Base-by-base conservation (phyloP, 2,888 invertebrate species). In the Myopa testacea region DNA sequence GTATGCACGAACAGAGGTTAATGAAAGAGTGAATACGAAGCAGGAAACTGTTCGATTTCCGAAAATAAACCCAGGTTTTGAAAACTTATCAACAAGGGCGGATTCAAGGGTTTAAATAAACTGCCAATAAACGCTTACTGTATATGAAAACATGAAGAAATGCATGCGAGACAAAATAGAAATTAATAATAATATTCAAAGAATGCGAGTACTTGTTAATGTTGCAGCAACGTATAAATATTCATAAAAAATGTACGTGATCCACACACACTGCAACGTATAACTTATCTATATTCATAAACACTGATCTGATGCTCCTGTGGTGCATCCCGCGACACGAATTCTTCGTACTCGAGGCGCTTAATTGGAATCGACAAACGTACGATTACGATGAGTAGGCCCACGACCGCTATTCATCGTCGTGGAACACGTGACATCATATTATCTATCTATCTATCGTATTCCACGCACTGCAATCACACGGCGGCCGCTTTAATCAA, bases 401-500 rank as follows among this genome's bases (percentile, higher is more conserved):
- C 14, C 34, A 19, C 62, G 58, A 68, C 19, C 12, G 38, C 8
- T 38, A 37, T 52, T 63, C 65, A 69, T 45, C 14, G 63, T 67
- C 38, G 10, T 52, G 67, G 68, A 40, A 50, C 68, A 45, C 50
- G 50, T 74, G 63, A 74, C 73, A 62, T 75, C 74, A 67, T 34
- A 75, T 75, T 52, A 19, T 26, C 60, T 55, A 26, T 7, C 19
- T 65, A 65, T 50, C 52, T 45, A 58, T 69, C 45, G 45, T 40
- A 78, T 68, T 77, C 78, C 50, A 60, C 5, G n/a, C 37, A 67
- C 5, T 52, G 73, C 14, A 60, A 55, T 69, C 77, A 67, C 76
- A 19, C 75, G 84, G 81, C 84, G 85, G 85, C 85, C 79, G 81
- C 87, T 87, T 86, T 86, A 86, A 87, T 86, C 86, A 86, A 84